phyloP scores from a whole-genome alignment of 2,113 vertebrate genomes.

The Telmatochromis brichardi region DNA sequence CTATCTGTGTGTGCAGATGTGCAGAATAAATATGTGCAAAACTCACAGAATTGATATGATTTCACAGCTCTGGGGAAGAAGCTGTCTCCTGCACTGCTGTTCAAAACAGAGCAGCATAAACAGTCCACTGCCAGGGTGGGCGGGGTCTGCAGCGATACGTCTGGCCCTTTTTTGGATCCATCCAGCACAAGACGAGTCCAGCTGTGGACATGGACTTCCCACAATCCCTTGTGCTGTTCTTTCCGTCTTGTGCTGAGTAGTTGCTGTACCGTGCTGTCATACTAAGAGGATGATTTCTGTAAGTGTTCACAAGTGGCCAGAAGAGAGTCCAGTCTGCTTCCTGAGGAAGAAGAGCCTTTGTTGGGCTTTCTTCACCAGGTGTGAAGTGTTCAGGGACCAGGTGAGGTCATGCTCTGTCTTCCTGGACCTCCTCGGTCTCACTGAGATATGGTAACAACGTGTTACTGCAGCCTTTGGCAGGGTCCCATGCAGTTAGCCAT shows the following conservation, averaged over 20 bases:
- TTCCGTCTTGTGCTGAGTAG: neutral
- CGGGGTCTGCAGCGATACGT: neutral
- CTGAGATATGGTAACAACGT: neutral
- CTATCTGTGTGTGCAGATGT: neutral
- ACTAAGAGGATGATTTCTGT: neutral
- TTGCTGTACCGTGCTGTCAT: fast-evolving
- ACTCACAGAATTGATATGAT: neutral
- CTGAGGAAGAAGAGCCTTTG: neutral
- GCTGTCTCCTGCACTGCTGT: neutral
- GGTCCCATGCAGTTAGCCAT: neutral
- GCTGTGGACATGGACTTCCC: neutral
- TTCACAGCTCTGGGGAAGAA: neutral
- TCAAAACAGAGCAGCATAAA: neutral
- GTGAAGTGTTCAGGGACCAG: neutral
- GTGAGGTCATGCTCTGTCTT: neutral
- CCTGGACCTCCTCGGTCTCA: neutral
- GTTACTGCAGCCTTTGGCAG: neutral
- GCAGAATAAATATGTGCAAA: neutral
- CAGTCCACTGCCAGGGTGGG: neutral
- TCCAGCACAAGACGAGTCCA: neutral
- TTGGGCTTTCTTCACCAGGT: neutral
- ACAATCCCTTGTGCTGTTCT: neutral
- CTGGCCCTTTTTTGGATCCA: neutral
- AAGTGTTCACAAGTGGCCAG: neutral
- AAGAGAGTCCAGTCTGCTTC: neutral